Percentiles rank a stretch among this genome's conserved stretches.
phyloP scores from a whole-genome alignment of 2,888 invertebrate genomes.

The Ochropacha duplaris region DNA sequence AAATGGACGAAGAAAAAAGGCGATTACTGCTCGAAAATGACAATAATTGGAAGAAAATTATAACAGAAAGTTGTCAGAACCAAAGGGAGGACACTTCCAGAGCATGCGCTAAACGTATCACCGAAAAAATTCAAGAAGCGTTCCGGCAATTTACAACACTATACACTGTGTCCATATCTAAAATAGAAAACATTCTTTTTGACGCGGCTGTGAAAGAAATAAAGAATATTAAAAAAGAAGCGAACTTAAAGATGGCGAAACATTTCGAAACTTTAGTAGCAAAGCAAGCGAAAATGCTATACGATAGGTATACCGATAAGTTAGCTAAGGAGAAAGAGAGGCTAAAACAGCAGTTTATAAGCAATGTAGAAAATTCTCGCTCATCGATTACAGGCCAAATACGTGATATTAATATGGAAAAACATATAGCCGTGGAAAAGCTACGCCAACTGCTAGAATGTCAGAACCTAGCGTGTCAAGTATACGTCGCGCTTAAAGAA shows the following conservation, averaged over 20 bases:
- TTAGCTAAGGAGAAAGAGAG: conserved; percentile 46
- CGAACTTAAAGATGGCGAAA: conserved; percentile 49
- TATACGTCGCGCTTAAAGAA: conserved; percentile 73
- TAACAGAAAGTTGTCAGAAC: conserved; percentile 32
- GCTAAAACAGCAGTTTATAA: conserved; percentile 52
- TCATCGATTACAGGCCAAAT: conserved; percentile 36
- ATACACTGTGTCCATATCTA: conserved; percentile 52
- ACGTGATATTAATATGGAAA: conserved; percentile 66
- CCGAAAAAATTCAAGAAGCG: conserved; percentile 47
- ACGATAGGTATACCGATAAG: conserved; percentile 51
- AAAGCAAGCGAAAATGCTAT: conserved; percentile 56
- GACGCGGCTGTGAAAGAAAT: conserved; percentile 56
- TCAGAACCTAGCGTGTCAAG: conserved; percentile 71
- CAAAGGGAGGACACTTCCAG: conserved; percentile 43
- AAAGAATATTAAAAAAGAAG: conserved; percentile 38
- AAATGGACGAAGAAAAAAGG: conserved; percentile 45
- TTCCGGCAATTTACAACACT: conserved; percentile 52
- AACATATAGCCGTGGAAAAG: conserved; percentile 64
- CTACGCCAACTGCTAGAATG: conserved; percentile 56
- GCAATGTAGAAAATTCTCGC: conserved; percentile 40
- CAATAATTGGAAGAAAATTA: conserved; percentile 48
- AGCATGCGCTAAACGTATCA: conserved; percentile 44
- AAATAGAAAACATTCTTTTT: conserved; percentile 56
- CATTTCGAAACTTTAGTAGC: conserved; percentile 47
- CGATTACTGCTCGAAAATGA: conserved; percentile 48